These are phyloP conservation scores for Pangasius djambal DNA, from an alignment of 2,797 vertebrate species.

Conservation along the genomic window DNA sequence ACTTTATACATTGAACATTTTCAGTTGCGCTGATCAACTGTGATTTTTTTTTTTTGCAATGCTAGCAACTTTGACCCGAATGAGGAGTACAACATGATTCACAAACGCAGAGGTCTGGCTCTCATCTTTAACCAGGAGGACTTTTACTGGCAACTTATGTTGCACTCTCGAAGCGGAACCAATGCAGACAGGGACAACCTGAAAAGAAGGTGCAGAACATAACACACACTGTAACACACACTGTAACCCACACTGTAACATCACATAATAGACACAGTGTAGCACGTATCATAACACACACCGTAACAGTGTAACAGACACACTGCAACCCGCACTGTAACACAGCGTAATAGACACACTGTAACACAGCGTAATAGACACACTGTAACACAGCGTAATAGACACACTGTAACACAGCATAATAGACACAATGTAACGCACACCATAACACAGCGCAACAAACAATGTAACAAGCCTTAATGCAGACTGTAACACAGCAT, in stretches of 20 bases:
- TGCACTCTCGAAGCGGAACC: conserved; percentile 80
- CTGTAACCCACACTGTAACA: neutral
- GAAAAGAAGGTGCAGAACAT: conserved; percentile 72
- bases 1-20: neutral
- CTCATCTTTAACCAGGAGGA: conserved; percentile 94
- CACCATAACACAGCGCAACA: neutral
- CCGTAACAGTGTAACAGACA: neutral
- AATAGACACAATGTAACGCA: neutral
- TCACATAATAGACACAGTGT: neutral
- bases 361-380: no score
- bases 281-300: neutral
- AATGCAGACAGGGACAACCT: conserved; percentile 80
- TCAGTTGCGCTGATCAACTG: neutral
- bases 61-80: conserved; percentile 75
- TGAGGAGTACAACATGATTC: conserved; percentile 87
- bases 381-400: neutral
- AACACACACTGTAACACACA: neutral
- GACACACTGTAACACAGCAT: neutral
- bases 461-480: neutral
- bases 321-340: neutral
- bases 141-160: conserved; percentile 82
- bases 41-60: conserved; percentile 45
- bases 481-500: neutral
- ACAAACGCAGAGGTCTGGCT: conserved; percentile 83
- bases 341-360: no score